Evolutionary conservation across 2,888 invertebrate genomes (phyloP).

Genomic region (Unio pictorum): DNA sequence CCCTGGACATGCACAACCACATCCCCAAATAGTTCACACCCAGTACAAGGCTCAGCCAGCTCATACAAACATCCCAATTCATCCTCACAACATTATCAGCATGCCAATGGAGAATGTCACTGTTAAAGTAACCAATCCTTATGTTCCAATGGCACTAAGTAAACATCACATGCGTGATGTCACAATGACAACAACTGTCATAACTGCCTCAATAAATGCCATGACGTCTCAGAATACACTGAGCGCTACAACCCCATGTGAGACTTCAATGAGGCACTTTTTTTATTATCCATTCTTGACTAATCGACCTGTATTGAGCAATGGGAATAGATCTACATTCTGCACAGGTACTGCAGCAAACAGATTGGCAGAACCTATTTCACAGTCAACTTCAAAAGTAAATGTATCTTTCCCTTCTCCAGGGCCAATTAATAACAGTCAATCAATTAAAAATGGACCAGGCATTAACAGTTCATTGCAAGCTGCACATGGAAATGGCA

Average conservation of each 20-base stretch:
- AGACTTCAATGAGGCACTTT: too few species aligned
- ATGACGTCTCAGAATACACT: background rate
- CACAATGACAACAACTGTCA: slow-evolving; percentile 22
- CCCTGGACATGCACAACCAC: slow-evolving; percentile 34
- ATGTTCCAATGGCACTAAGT: slow-evolving; percentile 23
- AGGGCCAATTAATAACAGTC: background rate
- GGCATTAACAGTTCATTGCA: background rate
- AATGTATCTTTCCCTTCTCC: background rate
- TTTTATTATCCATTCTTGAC: too few species aligned
- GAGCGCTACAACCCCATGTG: too few species aligned
- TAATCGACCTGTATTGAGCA: too few species aligned
- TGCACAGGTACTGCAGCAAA: background rate
- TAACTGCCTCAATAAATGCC: slow-evolving; percentile 15
- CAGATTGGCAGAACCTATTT: background rate
- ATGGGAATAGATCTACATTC: too few species aligned
- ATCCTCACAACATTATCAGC: slow-evolving; percentile 46
- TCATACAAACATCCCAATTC: slow-evolving; percentile 41
- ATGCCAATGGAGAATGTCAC: slow-evolving; percentile 46
- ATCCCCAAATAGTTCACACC: slow-evolving; percentile 19
- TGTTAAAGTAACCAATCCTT: slow-evolving; percentile 20
- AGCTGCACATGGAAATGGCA: background rate
- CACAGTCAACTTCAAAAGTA: slow-evolving; percentile 1
- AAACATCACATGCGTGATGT: slow-evolving; percentile 17
- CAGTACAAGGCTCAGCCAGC: slow-evolving; percentile 49
- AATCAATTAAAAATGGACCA: background rate